Conservation (phyloP, 1,140 invertebrate genomes). For the Pentalonia nigronervosa region DNA sequence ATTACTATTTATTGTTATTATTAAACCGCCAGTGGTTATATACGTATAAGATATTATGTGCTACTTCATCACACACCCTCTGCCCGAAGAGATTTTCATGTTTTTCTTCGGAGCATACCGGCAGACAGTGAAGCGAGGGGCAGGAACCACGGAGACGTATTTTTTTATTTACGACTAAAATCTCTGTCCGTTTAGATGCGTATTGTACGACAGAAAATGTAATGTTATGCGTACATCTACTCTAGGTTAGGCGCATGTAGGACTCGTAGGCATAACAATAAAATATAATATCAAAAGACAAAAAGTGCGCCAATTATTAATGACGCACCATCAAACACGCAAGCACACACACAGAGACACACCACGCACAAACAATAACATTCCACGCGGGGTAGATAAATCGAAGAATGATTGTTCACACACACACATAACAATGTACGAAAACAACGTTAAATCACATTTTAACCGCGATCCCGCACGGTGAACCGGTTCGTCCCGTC, state of each 20-base stretch:
- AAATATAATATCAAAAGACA: not conserved
- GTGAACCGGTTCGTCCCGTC: constrained; percentile 19
- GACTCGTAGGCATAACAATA: not conserved
- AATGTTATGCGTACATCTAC: not conserved
- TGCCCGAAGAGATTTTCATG: not conserved
- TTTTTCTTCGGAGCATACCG: not conserved
- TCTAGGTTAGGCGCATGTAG: not conserved
- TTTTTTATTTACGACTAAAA: not conserved
- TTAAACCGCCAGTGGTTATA: not conserved
- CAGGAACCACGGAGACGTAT: not conserved
- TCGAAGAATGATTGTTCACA: not conserved
- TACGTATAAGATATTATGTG: not conserved
- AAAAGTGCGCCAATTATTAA: constrained; percentile 14
- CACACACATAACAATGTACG: not conserved
- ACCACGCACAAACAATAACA: not conserved
- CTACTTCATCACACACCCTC: not conserved
- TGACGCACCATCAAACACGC: not conserved
- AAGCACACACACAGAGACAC: not conserved
- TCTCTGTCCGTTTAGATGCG: not conserved
- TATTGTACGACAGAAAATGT: not conserved
- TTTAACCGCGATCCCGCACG: not conserved
- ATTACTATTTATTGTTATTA: constrained; percentile 1
- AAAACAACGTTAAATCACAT: constrained; percentile 23
- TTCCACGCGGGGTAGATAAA: constrained; percentile 39
- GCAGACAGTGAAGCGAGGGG: not conserved